Base-by-base conservation (phyloP, 2,888 invertebrate genomes). In the Caenorhabditis sp. region DNA sequence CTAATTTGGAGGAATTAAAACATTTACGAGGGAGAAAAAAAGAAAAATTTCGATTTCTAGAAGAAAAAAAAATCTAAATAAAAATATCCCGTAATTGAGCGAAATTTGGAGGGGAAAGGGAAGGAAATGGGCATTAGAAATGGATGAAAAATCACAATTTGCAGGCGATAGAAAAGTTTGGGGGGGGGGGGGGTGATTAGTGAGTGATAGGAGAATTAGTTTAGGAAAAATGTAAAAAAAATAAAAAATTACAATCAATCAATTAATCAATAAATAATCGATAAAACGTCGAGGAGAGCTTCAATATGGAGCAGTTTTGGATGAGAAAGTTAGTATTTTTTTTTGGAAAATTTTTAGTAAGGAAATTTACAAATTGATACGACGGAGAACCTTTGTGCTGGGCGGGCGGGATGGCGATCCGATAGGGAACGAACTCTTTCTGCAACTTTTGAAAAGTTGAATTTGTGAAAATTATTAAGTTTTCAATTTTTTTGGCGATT, bases 221-320 rank as follows among this genome's bases (percentile, higher is more conserved):
- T 22, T 3, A 15, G 67, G 24, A 26, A 68, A 37, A 20, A 37
- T 22, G 26, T 11, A 24, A 35, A 55, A 40, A 15, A 44, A 11
- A 51, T 44, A 5, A 13, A 37, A 40, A 35, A 24, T 47, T 22
- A 50, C 1, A 22, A 28, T 62, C 18, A 28, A 24, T 35, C 13
- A 40, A 26, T 40, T 6, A 62, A 64, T 47, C 55, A 64, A 64
- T 56, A 64, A 72, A 62, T 62, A 62, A 22, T 44, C 24, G 26
- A 13, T n/a, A n/a, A n/a, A n/a, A n/a, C n/a, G 40, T 24, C 22
- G 50, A 24, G 20, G 60, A n/a, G n/a, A 22, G 64, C 72, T 72
- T 72, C 72, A 64, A 72, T 72, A 64, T 62, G 72, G 72, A 72
- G 72, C 72, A 72, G n/a, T 72, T n/a, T 28, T 60, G 20, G 47